Evolutionary conservation across 1,140 invertebrate genomes (phyloP).

Genomic region (Nomia melanderi): DNA sequence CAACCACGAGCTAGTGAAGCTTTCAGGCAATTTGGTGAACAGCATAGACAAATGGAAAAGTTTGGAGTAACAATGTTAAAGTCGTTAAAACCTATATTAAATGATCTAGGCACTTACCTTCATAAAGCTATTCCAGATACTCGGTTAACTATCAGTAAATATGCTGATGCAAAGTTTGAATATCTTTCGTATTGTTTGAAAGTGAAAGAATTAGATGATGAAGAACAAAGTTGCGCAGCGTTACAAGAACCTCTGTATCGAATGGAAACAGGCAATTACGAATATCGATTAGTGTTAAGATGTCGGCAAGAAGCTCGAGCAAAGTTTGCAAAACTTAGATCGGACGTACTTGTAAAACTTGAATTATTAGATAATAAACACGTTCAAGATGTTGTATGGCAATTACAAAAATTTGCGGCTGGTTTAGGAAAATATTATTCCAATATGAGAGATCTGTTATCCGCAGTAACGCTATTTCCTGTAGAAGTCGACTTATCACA

Average conservation of each 20-base stretch:
- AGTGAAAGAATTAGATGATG: conserved; percentile 99
- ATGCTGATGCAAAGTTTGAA: conserved; percentile 98
- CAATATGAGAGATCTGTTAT: conserved; percentile 85
- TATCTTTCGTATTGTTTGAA: conserved; percentile 99
- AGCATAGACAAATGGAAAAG: conserved; percentile 96
- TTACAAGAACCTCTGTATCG: conserved; percentile 98
- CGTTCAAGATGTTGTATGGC: conserved; percentile 94
- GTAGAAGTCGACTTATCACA: conserved; percentile 97
- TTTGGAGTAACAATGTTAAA: conserved; percentile 95
- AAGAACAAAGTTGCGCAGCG: conserved; percentile 96
- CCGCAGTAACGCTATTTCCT: conserved; percentile 91
- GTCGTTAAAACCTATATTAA: conserved; percentile 94
- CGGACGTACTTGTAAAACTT: conserved; percentile 97
- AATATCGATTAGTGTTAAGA: conserved; percentile 95
- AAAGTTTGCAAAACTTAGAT: conserved; percentile 94
- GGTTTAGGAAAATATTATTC: conserved; percentile 90
- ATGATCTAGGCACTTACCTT: conserved; percentile 97
- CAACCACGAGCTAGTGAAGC: conserved; percentile 97
- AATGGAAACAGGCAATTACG: conserved; percentile 99
- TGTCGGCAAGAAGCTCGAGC: conserved; percentile 96
- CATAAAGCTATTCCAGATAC: conserved; percentile 99
- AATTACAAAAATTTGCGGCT: conserved; percentile 89
- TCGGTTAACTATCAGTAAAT: conserved; percentile 97
- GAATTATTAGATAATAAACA: conserved; percentile 99
- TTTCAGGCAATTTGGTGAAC: conserved; percentile 96